Base-by-base conservation (phyloP, 1,140 invertebrate species). In the Neomicropteryx cornuta region DNA sequence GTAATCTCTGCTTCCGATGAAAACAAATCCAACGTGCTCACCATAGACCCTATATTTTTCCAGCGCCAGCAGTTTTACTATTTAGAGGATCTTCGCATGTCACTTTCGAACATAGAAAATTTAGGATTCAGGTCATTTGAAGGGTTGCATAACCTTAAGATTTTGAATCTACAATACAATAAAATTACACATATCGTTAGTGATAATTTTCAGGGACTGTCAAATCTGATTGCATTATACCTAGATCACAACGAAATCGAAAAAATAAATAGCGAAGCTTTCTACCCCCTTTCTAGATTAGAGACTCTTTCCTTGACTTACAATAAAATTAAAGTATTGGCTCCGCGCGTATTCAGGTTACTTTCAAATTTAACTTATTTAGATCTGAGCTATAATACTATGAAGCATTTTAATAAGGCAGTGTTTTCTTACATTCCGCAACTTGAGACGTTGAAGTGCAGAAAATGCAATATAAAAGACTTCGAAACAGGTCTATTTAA, bases 201-300 rank as follows among this genome's bases (percentile, higher is more conserved):
- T 38, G 76, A 85, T 50, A 92, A 93, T 61, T 91, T 94, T 50
- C 54, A 71, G 5, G 77, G 77, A 21, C 62, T 92, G 43, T 75
- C 80, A 48, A 80, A 76, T 51, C 66, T 93, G 10, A 73, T 77
- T 18, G 83, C 89, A 47, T 68, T 94, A 35, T 82, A 89, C 62
- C 69, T 95, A 21, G 87, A 90, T 52, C 77, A 86, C 55, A 93
- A 94, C 63, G 66, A 76, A 44, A 77, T 79, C 41, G 61, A 72
- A 61, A 72, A 69, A 61, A 81, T 76, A 74, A 81, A 66, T 2
- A 86, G 81, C 43, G 81, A 80, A 36, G 77, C 77, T 5, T 89
- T 89, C 60, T 62, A 75, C 23, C 71, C 81, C 58, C 61, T 87
- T 38, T 68, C 61, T 36, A 71, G 81, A 43, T 57, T 89, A 42